Conservation (phyloP, 2,113 vertebrate genomes). For the Danionella cerebrum region DNA sequence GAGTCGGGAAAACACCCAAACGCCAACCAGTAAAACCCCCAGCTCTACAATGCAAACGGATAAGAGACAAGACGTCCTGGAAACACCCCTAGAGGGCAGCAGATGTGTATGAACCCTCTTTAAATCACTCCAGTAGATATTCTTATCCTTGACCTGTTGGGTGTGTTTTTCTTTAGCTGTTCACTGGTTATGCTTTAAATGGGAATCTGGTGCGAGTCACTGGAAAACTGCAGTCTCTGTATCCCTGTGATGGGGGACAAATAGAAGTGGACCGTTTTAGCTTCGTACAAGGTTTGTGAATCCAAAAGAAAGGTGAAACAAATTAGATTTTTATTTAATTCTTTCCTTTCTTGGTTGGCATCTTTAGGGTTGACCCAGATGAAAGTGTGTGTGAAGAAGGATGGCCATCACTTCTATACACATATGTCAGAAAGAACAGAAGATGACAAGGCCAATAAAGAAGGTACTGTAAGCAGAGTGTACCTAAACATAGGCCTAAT, state of each 20-base stretch:
- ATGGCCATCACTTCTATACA: constrained; percentile 80
- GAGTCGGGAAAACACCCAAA: constrained; percentile 44
- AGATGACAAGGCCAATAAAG: not conserved
- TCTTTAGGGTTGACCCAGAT: constrained; percentile 69
- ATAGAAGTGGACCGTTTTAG: constrained; percentile 76
- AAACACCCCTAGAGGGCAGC: constrained; percentile 36
- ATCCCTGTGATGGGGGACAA: constrained; percentile 80
- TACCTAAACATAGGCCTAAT: too few relatives aligned
- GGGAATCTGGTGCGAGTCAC: constrained; percentile 71
- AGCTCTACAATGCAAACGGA: constrained; percentile 3
- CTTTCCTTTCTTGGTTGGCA: not conserved
- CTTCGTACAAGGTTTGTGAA: constrained; percentile 72
- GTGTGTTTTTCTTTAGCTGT: constrained; percentile 50
- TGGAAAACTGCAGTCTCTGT: constrained; percentile 68
- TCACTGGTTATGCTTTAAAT: constrained; percentile 77
- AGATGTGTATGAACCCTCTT: constrained; percentile 22
- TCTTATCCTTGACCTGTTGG: not conserved
- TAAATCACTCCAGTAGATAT: not conserved
- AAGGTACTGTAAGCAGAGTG: too few relatives aligned
- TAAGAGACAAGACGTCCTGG: not conserved
- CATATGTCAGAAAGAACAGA: constrained; percentile 57
- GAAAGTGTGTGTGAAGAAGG: constrained; percentile 77
- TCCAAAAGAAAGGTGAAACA: not conserved
- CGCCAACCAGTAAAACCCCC: too few relatives aligned
- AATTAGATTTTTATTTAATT: not conserved